Evolutionary conservation across 2,113 vertebrate genomes (phyloP).

Genomic region (Melanotaenia duboulayi): DNA sequence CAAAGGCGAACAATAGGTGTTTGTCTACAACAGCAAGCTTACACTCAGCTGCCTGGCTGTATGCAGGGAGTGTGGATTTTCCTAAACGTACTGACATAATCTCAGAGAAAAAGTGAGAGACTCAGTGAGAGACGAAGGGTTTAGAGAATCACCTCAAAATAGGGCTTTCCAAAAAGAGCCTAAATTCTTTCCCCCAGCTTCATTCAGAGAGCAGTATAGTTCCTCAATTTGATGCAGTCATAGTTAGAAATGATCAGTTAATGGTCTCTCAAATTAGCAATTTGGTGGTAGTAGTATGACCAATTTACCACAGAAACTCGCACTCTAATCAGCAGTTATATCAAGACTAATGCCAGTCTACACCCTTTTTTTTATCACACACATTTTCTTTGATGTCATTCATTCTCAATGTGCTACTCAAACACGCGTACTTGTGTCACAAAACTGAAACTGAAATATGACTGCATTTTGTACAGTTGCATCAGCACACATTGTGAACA

Average conservation of each 20-base stretch:
- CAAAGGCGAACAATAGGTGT: slow-evolving; percentile 11
- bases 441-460: slow-evolving; percentile 49
- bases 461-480: neutral
- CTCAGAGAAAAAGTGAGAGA: slow-evolving; percentile 1
- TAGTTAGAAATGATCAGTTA: neutral
- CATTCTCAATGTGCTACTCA: slow-evolving; percentile 20
- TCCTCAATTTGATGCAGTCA: slow-evolving; percentile 29
- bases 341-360: neutral
- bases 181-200: slow-evolving; percentile 10
- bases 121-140: neutral
- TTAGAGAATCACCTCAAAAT: neutral
- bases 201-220: slow-evolving; percentile 17
- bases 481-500: slow-evolving; percentile 50
- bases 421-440: neutral
- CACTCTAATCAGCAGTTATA: slow-evolving; percentile 5
- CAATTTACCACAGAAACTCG: slow-evolving; percentile 51
- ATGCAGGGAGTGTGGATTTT: slow-evolving; percentile 1
- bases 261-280: neutral
- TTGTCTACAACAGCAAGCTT: neutral
- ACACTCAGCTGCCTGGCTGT: slow-evolving; percentile 6
- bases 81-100: slow-evolving; percentile 13
- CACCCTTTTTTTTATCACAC: neutral
- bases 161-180: slow-evolving; percentile 7
- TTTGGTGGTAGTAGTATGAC: neutral
- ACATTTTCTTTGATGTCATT: neutral